Evolutionary conservation across 2,888 invertebrate species (phyloP).

Genomic region (Nebria brevicollis): DNA sequence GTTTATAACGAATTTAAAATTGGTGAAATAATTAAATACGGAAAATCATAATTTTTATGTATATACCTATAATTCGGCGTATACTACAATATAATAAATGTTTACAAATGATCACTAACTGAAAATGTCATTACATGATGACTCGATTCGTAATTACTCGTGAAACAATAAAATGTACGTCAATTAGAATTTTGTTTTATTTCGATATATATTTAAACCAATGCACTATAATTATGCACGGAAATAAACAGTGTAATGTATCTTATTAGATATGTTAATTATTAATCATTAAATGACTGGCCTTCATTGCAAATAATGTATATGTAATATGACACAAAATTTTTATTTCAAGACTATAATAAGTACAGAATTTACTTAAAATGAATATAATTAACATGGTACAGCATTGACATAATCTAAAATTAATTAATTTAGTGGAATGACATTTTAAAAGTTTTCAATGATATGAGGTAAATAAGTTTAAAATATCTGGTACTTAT

Average conservation of each 20-base stretch:
- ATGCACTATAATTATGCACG: conserved; percentile 23
- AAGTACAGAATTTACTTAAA: neutral
- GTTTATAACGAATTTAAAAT: too few species aligned
- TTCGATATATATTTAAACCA: conserved; percentile 26
- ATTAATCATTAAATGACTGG: conserved; percentile 26
- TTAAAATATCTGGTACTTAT: neutral
- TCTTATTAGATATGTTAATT: conserved; percentile 39
- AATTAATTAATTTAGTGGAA: neutral
- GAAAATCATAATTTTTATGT: neutral
- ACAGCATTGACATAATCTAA: neutral
- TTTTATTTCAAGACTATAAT: neutral
- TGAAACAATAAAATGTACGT: conserved; percentile 7
- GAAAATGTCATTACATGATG: neutral
- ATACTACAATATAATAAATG: neutral
- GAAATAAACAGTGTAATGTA: conserved; percentile 29
- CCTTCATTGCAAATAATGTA: conserved; percentile 13
- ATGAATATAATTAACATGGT: neutral
- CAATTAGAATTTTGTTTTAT: conserved; percentile 6
- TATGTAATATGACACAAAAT: neutral
- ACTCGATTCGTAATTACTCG: neutral
- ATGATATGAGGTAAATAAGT: neutral
- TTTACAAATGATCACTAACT: conserved; percentile 6
- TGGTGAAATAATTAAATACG: too few species aligned
- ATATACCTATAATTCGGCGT: neutral
- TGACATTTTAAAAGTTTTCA: neutral